A percentile compares a stretch with the other conserved stretches of the same genome.
These are phyloP conservation scores for Protobothrops flavoviridis DNA, from an alignment of 2,113 vertebrate species.

Conservation along the genomic window DNA sequence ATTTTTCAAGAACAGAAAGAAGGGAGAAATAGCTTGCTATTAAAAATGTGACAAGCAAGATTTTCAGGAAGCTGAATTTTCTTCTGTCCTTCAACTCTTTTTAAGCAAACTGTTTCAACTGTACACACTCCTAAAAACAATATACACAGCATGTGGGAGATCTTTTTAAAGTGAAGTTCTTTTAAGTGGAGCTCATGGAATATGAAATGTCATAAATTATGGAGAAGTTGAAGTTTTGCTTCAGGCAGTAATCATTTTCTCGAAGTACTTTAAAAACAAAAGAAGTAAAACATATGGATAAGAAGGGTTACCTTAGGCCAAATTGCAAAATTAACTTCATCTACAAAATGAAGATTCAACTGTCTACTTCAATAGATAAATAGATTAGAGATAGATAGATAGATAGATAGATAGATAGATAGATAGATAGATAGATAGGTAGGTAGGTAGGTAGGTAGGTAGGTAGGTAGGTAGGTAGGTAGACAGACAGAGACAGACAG, in stretches of 20 bases:
- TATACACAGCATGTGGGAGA: neutral
- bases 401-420: neutral
- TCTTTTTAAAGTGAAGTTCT: neutral
- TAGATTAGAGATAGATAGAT: neutral
- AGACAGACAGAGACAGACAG: neutral
- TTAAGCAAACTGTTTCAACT: neutral
- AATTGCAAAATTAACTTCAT: neutral
- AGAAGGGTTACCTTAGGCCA: neutral
- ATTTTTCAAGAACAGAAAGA: neutral
- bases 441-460: neutral
- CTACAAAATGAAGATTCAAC: neutral
- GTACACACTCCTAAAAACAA: neutral
- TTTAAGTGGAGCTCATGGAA: neutral
- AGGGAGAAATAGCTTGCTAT: neutral
- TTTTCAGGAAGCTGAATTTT: neutral
- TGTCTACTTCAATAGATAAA: neutral
- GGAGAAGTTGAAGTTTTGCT: neutral
- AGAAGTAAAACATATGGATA: neutral
- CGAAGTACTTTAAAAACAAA: neutral
- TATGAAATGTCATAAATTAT: neutral
- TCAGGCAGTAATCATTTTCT: neutral
- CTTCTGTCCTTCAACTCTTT: neutral
- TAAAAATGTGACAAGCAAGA: neutral
- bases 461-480: neutral
- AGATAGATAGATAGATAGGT: neutral